A percentile compares a stretch with the other conserved stretches of the same genome.
Conservation (phyloP, 2,888 invertebrate species). For the Ennomos quercinarius region DNA sequence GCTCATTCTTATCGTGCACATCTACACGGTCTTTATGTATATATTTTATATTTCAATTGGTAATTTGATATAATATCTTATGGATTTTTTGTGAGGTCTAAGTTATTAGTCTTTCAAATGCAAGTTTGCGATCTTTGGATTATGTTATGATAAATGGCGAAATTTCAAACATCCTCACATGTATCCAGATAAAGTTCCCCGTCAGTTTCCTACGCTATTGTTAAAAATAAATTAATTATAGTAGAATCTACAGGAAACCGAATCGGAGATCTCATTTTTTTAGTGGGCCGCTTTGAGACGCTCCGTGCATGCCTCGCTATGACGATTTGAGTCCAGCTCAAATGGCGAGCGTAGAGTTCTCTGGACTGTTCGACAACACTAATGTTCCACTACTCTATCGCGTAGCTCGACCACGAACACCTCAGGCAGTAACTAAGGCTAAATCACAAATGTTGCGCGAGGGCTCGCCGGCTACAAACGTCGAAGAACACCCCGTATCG, state of each 20-base stretch:
- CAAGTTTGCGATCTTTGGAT: neutral
- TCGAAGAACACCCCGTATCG: conserved; percentile 68
- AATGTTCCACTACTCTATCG: conserved; percentile 60
- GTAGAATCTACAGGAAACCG: conserved; percentile 85
- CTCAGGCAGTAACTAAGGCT: conserved; percentile 83
- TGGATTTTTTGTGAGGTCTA: no score
- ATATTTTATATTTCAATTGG: conserved; percentile 8
- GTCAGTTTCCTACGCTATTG: conserved; percentile 79
- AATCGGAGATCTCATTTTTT: conserved; percentile 82
- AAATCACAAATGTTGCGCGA: conserved; percentile 82
- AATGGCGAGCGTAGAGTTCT: conserved; percentile 77
- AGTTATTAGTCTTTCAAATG: no score
- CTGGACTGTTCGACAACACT: conserved; percentile 66
- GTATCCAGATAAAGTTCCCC: conserved; percentile 77
- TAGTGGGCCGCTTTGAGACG: conserved; percentile 73
- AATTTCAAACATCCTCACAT: conserved; percentile 46
- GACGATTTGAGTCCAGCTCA: conserved; percentile 84
- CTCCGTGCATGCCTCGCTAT: conserved; percentile 78
- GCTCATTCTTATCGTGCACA: conserved; percentile 19
- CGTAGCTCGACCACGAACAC: conserved; percentile 68
- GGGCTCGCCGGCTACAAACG: conserved; percentile 62
- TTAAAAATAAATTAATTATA: conserved; percentile 84
- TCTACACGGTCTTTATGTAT: conserved; percentile 3
- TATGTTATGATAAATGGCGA: conserved; percentile 64
- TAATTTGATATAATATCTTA: neutral